Base-by-base conservation (phyloP, 2,113 vertebrate genomes). In the Leucoraja erinaceus region DNA sequence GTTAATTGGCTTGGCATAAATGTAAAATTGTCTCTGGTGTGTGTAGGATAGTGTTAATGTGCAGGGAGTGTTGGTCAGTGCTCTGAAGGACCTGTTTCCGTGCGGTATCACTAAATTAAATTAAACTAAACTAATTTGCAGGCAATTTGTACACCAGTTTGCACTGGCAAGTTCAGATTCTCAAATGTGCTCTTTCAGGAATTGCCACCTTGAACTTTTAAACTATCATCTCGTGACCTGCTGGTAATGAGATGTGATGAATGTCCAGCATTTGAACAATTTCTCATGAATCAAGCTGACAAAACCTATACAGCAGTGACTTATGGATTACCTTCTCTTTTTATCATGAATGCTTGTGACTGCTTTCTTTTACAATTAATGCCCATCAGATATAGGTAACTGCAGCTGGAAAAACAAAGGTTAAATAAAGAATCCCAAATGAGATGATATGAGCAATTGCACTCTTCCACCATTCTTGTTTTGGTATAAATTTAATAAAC, bases 211-310 rank as follows among this genome's bases (percentile, higher is more conserved):
- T 84, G 81, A 56, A 84, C 11, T 28, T 70, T 68, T 22, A 70
- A 90, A 38, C 63, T 38, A 22, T 66, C n/a, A 90, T n/a, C 6
- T 90, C 18, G 61, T 38, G 16, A 90, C 11, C 86, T 88, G 59
- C 16, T 90, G 68, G 38, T 90, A 38, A 90, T 90, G 86, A 70
- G 28, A 9, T 90, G 61, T 38, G 31, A 90, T 90, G 61, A 90
- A 70, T 68, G 63, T 90, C 56, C 22, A 33, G 63, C 33, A 16
- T 5, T 90, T 68, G 61, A 90, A 18, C 66, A 90, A 38, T 28
- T 90, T 18, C 31, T 63, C 33, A 70, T 31, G 2, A 33, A 16
- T 5, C 86, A 90, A 90, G 86, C 61, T 70, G 86, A 70, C 31
- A 90, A 90, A 90, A 70, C 61, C 68, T 18, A 33, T 33, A 90